Evolutionary conservation across 2,888 invertebrate species (phyloP), one percentile per base, ranked within the genome.

Genomic region (Heliconius erato): DNA sequence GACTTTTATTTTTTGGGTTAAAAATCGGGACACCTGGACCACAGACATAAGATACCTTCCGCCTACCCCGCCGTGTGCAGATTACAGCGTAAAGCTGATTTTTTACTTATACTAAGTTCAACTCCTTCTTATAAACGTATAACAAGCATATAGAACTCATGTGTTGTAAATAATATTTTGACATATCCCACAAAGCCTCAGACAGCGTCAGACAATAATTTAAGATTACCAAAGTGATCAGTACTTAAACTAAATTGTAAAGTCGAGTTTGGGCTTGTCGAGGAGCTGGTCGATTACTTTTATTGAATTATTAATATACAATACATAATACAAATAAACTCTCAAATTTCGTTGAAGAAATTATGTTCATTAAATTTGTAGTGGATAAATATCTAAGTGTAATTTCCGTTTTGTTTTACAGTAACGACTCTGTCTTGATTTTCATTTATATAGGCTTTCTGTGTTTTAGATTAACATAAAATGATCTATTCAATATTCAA

Each of bases 201-300:
- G 26, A 68, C n/a, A 44, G 40, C 35, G 26, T 76, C n/a, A 23
- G 19, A 68, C n/a, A 68, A 12, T 71, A 7, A 71, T n/a, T 69
- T n/a, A 59, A 68, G 59, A 23, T 69, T 76, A 59, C 40, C 76
- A 26, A 40, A 80, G 32, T 74, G 74, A 65, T 28, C 54, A 32
- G 49, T 35, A 68, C 49, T 80, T 14, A 72, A 80, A 80, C 35
- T 74, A 28, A 49, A 72, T 67, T 79, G 26, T 54, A 35, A 67
- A 80, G 35, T 65, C 67, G 35, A 74, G 32, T 68, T 67, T 26
- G 11, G 16, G 49, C 19, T 35, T 54, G 16, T 54, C 59, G 49
- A 74, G 67, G 44, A n/a, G 49, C 69, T 44, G 23, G 49, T 67
- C 81, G 54, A 79, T 77, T 67, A 26, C 54, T 54, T 54, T 79